A percentile compares a stretch with the other conserved stretches of the same genome.
Evolutionary conservation across 2,113 vertebrate genomes (phyloP).

Genomic region (Oophaga pumilio): DNA sequence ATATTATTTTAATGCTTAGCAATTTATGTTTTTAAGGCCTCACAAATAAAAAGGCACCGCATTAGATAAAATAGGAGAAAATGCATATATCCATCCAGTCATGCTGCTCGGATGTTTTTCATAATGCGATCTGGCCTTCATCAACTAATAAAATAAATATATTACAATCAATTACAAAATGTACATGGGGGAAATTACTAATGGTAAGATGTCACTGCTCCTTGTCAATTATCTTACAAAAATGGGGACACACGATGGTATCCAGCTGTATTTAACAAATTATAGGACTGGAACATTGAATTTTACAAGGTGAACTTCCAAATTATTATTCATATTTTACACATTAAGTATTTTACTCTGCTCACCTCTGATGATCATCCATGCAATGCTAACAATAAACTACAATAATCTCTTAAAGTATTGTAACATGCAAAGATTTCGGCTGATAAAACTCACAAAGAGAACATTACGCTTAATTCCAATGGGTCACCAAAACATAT

Average conservation of each 20-base stretch:
- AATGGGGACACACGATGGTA: not conserved
- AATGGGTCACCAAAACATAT: not conserved
- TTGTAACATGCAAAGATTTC: not conserved
- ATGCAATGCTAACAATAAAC: slow-evolving; percentile 1
- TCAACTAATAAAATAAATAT: too few relatives aligned
- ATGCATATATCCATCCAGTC: too few relatives aligned
- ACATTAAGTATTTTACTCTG: not conserved
- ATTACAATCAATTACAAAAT: too few relatives aligned
- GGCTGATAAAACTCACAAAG: not conserved
- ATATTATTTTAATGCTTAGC: not conserved
- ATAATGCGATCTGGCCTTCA: too few relatives aligned
- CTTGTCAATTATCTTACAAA: too few relatives aligned
- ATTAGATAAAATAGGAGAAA: too few relatives aligned
- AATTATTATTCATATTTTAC: not conserved
- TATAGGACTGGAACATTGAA: not conserved
- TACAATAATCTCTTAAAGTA: not conserved
- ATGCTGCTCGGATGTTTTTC: too few relatives aligned
- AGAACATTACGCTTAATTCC: not conserved
- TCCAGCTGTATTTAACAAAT: not conserved
- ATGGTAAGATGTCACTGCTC: too few relatives aligned
- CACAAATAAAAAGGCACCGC: too few relatives aligned
- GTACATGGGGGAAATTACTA: too few relatives aligned
- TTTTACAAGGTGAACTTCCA: not conserved
- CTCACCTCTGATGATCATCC: not conserved
- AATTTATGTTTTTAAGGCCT: too few relatives aligned